A percentile compares a stretch with the other conserved stretches of the same genome.
Evolutionary conservation across 2,113 vertebrate species (phyloP).

Genomic region (Phylloscopus trochilus): DNA sequence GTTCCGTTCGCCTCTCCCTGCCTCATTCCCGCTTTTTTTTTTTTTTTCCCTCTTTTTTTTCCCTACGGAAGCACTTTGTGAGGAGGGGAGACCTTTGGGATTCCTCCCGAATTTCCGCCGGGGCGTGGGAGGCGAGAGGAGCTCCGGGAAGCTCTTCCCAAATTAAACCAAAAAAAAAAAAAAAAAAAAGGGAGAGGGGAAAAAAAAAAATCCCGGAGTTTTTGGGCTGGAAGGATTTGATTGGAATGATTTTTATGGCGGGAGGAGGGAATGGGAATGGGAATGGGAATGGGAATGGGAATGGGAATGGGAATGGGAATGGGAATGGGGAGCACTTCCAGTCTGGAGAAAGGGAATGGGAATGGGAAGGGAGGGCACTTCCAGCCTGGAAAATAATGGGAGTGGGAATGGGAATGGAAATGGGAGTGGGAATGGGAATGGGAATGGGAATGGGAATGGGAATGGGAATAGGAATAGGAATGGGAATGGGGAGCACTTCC

Average conservation of each 20-base stretch:
- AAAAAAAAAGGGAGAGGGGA: accelerated
- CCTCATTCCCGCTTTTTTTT: accelerated
- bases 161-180: neutral
- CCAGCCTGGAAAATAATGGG: no score
- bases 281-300: neutral
- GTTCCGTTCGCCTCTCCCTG: neutral
- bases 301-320: neutral
- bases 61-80: neutral
- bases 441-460: neutral
- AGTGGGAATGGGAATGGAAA: no score
- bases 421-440: no score
- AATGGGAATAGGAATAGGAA: neutral
- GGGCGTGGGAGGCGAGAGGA: neutral
- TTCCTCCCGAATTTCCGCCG: neutral
- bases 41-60: neutral
- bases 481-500: neutral
- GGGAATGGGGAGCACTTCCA: neutral
- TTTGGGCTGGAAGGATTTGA: neutral
- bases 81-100: neutral
- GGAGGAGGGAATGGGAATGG: no score
- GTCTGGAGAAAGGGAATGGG: neutral
- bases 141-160: neutral
- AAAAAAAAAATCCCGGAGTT: neutral
- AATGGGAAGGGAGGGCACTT: no score
- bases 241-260: neutral